phyloP scores from a whole-genome alignment of 2,113 vertebrate species.

The Chamaea fasciata region DNA sequence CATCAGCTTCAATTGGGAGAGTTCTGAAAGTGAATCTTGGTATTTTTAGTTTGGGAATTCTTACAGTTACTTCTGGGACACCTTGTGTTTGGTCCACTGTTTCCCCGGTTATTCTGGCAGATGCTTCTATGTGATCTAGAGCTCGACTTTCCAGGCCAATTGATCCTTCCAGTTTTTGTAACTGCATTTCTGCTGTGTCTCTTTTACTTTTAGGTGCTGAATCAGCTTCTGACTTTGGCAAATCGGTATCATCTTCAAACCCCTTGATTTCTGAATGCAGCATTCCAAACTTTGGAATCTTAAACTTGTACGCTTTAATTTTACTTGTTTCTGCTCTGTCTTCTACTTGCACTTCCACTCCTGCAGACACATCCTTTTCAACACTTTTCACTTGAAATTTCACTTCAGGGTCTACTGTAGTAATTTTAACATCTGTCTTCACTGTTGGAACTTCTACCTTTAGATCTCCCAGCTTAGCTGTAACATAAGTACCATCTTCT shows the following conservation, averaged over 20 bases:
- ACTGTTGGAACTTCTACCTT: background rate
- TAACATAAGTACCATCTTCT: constrained; percentile 5
- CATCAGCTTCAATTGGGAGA: constrained; percentile 8
- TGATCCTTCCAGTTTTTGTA: background rate
- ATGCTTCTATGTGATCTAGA: background rate
- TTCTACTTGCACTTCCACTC: constrained; percentile 39
- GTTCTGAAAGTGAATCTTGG: constrained; percentile 59
- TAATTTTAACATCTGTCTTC: background rate
- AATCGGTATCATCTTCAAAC: background rate
- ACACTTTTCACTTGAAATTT: constrained; percentile 34
- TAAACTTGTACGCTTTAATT: constrained; percentile 49
- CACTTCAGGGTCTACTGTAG: constrained; percentile 41
- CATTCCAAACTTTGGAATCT: constrained; percentile 36
- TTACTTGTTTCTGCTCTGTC: constrained; percentile 34
- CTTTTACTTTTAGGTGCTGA: background rate
- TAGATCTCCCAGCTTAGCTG: constrained; percentile 19
- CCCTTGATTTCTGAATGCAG: constrained; percentile 26
- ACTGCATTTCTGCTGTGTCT: background rate
- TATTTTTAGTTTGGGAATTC: constrained; percentile 64
- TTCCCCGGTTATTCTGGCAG: background rate
- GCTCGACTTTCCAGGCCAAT: background rate
- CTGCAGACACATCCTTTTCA: constrained; percentile 29
- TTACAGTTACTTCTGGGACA: constrained; percentile 47
- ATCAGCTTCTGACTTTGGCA: background rate
- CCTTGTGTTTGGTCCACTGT: background rate